phyloP scores from a whole-genome alignment of 2,113 vertebrate species.

The Cygnus buccinator region DNA sequence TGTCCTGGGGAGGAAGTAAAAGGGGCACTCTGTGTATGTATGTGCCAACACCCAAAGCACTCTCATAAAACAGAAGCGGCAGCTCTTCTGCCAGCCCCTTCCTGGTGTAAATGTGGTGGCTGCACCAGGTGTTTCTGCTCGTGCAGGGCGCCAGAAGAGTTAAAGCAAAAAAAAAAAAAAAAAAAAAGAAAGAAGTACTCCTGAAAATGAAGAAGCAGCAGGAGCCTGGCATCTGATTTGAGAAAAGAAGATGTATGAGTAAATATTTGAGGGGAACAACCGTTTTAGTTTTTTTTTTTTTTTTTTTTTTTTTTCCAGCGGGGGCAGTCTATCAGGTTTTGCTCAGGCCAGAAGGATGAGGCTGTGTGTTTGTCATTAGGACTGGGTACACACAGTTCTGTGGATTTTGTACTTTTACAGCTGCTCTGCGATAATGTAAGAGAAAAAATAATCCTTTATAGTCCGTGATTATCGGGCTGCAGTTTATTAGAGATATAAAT shows the following conservation, averaged over 20 bases:
- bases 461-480: slow-evolving; percentile 74
- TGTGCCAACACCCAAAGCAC: neutral
- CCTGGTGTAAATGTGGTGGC: neutral
- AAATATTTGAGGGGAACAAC: slow-evolving; percentile 37
- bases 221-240: slow-evolving; percentile 3
- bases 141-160: neutral
- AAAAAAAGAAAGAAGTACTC: neutral
- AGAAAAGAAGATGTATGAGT: slow-evolving; percentile 19
- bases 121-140: neutral
- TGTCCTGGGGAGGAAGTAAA: slow-evolving; percentile 18
- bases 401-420: slow-evolving; percentile 85
- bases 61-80: neutral
- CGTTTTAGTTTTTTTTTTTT: neutral
- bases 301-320: neutral
- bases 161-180: neutral
- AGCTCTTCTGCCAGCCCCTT: slow-evolving; percentile 24
- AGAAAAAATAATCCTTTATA: slow-evolving; percentile 81
- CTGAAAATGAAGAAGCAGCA: slow-evolving; percentile 6
- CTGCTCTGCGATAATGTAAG: slow-evolving; percentile 74
- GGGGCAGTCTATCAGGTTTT: neutral
- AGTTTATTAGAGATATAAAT: slow-evolving; percentile 80
- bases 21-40: neutral
- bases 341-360: slow-evolving; percentile 6
- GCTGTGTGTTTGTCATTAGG: slow-evolving; percentile 40
- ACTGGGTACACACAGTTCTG: slow-evolving; percentile 54